phyloP scores from a whole-genome alignment of 2,113 vertebrate species.

The Urocynchramus pylzowi region DNA sequence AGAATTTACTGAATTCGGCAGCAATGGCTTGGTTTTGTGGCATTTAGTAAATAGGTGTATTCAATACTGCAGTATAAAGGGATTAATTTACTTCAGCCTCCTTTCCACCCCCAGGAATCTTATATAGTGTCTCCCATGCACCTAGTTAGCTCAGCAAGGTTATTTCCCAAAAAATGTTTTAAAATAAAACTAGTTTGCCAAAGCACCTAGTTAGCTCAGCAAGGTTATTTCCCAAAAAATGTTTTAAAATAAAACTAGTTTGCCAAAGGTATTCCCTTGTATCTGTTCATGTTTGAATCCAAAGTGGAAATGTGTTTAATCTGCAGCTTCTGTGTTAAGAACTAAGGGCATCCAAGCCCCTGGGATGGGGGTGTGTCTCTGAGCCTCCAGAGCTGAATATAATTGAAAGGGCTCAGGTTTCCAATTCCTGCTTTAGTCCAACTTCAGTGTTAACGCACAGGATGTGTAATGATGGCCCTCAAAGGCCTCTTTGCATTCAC shows the following conservation, averaged over 20 bases:
- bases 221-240: background rate
- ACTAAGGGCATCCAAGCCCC: background rate
- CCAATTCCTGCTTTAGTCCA: background rate
- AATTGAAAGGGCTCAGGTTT: constrained; percentile 5
- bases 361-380: background rate
- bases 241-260: background rate
- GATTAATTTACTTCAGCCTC: background rate
- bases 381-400: background rate
- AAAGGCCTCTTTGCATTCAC: constrained; percentile 9
- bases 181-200: background rate
- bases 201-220: background rate
- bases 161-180: background rate
- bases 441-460: background rate
- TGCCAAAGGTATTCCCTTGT: background rate
- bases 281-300: background rate
- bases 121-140: background rate
- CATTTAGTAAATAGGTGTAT: background rate
- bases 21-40: background rate
- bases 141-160: background rate
- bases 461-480: background rate
- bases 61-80: background rate
- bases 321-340: background rate
- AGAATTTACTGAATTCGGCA: background rate
- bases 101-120: background rate
- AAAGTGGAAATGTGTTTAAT: background rate